phyloP scores from a whole-genome alignment of 1,140 invertebrate genomes.

The Globodera ellingtonae region DNA sequence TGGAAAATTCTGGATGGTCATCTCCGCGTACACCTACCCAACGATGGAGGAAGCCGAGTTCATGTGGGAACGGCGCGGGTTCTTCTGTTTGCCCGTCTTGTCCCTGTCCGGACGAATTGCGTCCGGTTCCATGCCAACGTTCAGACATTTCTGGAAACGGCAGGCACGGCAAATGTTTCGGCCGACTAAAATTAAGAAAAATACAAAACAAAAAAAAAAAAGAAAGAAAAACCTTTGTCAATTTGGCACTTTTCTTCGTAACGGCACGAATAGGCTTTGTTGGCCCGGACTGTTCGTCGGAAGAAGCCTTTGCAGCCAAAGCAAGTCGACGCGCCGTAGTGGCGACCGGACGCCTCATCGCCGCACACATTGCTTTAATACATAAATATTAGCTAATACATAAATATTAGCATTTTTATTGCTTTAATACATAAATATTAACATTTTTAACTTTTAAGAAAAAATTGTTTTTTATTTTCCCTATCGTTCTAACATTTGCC shows the following conservation, averaged over 20 bases:
- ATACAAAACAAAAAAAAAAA: neutral
- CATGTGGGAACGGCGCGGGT: conserved; percentile 51
- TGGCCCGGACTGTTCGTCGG: conserved; percentile 62
- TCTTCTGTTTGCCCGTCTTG: conserved; percentile 63
- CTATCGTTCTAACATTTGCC: too few relatives aligned
- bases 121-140: conserved; percentile 71
- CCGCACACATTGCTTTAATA: conserved; percentile 67
- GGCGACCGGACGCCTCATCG: conserved; percentile 68
- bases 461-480: too few relatives aligned
- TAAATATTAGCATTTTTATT: too few relatives aligned
- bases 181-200: conserved; percentile 59
- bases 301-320: conserved; percentile 69
- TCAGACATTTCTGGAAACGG: conserved; percentile 69
- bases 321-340: conserved; percentile 70
- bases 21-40: neutral
- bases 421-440: too few relatives aligned
- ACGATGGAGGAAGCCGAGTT: neutral
- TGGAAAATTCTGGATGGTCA: too few relatives aligned
- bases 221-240: conserved; percentile 49
- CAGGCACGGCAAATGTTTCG: conserved; percentile 70
- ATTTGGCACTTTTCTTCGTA: conserved; percentile 62
- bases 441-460: too few relatives aligned
- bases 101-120: conserved; percentile 61
- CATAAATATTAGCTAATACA: neutral
- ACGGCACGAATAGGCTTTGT: conserved; percentile 61